phyloP scores from a whole-genome alignment of 2,888 invertebrate genomes.

The Ophion ellenae region DNA sequence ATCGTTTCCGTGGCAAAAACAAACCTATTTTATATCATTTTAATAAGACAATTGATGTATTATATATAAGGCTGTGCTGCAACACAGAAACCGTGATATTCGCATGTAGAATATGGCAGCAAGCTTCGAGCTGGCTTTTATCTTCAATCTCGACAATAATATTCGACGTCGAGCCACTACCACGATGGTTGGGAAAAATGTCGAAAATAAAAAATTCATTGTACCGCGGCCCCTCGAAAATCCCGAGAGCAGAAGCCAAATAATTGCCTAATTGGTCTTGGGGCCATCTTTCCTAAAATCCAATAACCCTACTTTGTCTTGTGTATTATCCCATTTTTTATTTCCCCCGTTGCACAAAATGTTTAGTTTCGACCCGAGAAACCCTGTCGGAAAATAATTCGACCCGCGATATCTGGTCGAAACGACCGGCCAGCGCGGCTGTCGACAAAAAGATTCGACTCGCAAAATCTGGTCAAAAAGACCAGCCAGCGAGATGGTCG shows the following conservation, averaged over 20 bases:
- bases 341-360: neutral
- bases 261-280: neutral
- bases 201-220: neutral
- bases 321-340: neutral
- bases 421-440: too few species aligned
- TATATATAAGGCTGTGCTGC: neutral
- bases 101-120: neutral
- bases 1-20: constrained; percentile 12
- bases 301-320: neutral
- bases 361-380: too few species aligned
- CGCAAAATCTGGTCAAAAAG: neutral
- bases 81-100: neutral
- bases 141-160: too few species aligned
- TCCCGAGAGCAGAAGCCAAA: neutral
- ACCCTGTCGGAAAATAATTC: neutral
- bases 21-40: neutral
- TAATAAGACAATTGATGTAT: neutral
- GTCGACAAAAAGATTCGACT: neutral
- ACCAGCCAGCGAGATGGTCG: neutral
- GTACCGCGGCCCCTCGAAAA: neutral
- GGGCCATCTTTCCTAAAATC: neutral
- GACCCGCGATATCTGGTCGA: too few species aligned
- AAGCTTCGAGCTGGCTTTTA: too few species aligned
- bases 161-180: too few species aligned
- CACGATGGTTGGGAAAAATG: neutral